Conservation (phyloP, 1,140 invertebrate species). For the Drosophila asahinai region DNA sequence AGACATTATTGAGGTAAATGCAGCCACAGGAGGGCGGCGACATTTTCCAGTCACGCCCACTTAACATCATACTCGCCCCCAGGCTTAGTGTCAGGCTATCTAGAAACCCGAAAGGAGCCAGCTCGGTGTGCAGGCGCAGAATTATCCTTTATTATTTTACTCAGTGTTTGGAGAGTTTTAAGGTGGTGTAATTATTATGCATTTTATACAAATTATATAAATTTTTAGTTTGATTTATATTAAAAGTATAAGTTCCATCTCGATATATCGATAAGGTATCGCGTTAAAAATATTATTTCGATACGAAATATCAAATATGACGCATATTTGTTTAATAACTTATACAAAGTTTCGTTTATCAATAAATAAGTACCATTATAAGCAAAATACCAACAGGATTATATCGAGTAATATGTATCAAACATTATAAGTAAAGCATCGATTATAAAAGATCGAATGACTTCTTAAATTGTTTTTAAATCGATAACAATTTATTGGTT, state of each 20-base stretch:
- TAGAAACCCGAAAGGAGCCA: constrained; percentile 11
- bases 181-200: not conserved
- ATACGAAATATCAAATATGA: too few relatives aligned
- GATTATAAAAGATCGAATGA: too few relatives aligned
- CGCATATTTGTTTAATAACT: too few relatives aligned
- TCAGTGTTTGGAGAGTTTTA: not conserved
- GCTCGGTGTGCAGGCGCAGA: constrained; percentile 28
- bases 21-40: constrained; percentile 38
- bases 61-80: constrained; percentile 42
- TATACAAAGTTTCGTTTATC: too few relatives aligned
- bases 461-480: too few relatives aligned
- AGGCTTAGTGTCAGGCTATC: constrained; percentile 40
- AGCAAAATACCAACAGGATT: too few relatives aligned
- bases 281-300: not conserved
- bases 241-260: too few relatives aligned
- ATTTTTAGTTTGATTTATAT: not conserved
- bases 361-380: too few relatives aligned
- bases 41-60: constrained; percentile 67
- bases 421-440: too few relatives aligned
- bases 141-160: constrained; percentile 72
- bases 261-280: not conserved
- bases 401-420: too few relatives aligned
- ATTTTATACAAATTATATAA: not conserved
- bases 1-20: constrained; percentile 49
- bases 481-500: too few relatives aligned